These are phyloP conservation scores for Nomada fabriciana DNA, from an alignment of 2,888 invertebrate species.

Conservation along the genomic window DNA sequence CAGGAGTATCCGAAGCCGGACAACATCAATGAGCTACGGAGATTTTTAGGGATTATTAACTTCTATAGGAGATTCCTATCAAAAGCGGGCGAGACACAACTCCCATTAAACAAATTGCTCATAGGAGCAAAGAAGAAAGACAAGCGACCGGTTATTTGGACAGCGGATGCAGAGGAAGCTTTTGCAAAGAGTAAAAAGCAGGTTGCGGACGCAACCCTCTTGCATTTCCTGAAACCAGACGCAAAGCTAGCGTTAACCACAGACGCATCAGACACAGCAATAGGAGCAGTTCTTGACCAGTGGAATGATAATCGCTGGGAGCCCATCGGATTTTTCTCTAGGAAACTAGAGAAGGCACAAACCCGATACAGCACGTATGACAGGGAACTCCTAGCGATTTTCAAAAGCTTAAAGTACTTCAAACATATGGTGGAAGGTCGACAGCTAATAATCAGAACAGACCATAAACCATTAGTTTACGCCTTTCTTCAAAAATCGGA, in stretches of 20 bases:
- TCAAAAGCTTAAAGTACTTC: background rate
- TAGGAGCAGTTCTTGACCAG: too few relatives aligned
- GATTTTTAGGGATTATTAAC: too few relatives aligned
- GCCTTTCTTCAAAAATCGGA: background rate
- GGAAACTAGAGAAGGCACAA: too few relatives aligned
- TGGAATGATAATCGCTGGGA: too few relatives aligned
- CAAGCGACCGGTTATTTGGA: background rate
- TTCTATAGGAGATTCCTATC: background rate
- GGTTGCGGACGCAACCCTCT: too few relatives aligned
- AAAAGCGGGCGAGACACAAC: background rate
- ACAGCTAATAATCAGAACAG: background rate
- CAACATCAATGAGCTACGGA: background rate
- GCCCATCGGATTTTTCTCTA: too few relatives aligned
- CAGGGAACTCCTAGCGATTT: background rate
- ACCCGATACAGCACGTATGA: background rate
- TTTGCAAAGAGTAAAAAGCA: background rate
- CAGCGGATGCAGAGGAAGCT: background rate
- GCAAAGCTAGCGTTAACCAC: too few relatives aligned
- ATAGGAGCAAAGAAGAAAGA: background rate
- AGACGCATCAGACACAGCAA: too few relatives aligned
- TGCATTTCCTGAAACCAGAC: too few relatives aligned
- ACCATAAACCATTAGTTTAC: background rate
- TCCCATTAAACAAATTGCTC: background rate
- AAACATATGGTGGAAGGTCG: background rate
- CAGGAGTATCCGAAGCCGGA: background rate